A percentile compares a stretch with the other conserved stretches of the same genome.
These are phyloP conservation scores for Coptotermes formosanus DNA, from an alignment of 1,140 invertebrate species.

Conservation along the genomic window DNA sequence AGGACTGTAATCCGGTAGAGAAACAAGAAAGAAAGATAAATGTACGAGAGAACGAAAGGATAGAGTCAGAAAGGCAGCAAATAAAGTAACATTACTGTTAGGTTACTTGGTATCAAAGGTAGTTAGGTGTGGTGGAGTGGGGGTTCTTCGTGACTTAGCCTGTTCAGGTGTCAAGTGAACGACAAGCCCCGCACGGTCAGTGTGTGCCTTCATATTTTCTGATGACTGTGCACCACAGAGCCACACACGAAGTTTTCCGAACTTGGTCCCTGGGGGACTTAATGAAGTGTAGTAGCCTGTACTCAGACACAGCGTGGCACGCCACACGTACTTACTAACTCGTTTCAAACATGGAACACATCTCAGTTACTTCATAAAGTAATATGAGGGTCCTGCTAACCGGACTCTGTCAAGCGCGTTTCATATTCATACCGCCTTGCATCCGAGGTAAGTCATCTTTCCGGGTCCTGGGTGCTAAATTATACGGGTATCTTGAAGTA, in stretches of 20 bases:
- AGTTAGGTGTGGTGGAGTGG: no score
- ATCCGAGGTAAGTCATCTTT: no score
- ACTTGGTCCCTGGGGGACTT: neutral
- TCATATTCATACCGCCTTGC: neutral
- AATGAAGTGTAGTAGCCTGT: neutral
- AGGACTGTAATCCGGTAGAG: neutral
- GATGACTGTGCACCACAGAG: neutral
- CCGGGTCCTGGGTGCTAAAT: no score
- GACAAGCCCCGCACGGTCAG: neutral
- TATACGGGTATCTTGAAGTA: no score
- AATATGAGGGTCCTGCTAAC: neutral
- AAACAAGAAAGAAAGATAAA: neutral
- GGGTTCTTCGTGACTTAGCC: neutral
- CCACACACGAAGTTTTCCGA: neutral
- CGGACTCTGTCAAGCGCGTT: neutral
- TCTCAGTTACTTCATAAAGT: neutral
- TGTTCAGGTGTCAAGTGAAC: neutral
- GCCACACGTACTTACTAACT: neutral
- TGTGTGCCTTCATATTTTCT: no score
- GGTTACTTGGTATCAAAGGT: no score
- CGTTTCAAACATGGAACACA: neutral
- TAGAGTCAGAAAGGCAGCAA: no score
- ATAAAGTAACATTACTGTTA: no score
- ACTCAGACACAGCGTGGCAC: neutral
- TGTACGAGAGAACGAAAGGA: neutral